A percentile compares a stretch with the other conserved stretches of the same genome.
These are phyloP conservation scores for Formica selysi DNA, from an alignment of 1,140 invertebrate genomes.

Conservation along the genomic window DNA sequence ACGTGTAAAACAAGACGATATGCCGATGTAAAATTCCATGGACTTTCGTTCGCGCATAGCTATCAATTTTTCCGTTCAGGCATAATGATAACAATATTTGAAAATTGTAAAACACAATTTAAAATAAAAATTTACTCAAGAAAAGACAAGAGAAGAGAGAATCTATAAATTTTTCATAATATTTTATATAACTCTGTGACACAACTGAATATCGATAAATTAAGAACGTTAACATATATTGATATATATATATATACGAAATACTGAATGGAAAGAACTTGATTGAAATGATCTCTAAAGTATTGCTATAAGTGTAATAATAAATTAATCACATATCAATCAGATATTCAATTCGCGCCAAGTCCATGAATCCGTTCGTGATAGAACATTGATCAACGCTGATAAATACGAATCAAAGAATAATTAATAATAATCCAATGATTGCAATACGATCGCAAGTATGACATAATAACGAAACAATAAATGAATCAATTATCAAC, in stretches of 20 bases:
- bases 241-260: not conserved
- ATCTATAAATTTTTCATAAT: not conserved
- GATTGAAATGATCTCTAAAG: too few species aligned
- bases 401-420: not conserved
- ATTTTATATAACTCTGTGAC: not conserved
- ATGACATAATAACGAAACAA: too few species aligned
- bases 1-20: slow-evolving; percentile 12
- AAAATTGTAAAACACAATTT: not conserved
- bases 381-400: not conserved
- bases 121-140: not conserved
- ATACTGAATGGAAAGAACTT: too few species aligned
- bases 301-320: too few species aligned
- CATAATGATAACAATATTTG: not conserved
- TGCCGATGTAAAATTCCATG: not conserved
- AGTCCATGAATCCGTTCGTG: not conserved
- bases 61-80: slow-evolving; percentile 2
- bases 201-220: not conserved
- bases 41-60: not conserved
- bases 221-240: not conserved
- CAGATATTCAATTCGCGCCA: not conserved
- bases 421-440: too few species aligned
- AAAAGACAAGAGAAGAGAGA: not conserved
- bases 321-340: not conserved
- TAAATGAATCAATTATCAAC: too few species aligned
- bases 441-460: too few species aligned